Evolutionary conservation across 2,888 invertebrate species (phyloP), one percentile per base, ranked within the genome.

Genomic region (Caenorhabditis sulstoni): DNA sequence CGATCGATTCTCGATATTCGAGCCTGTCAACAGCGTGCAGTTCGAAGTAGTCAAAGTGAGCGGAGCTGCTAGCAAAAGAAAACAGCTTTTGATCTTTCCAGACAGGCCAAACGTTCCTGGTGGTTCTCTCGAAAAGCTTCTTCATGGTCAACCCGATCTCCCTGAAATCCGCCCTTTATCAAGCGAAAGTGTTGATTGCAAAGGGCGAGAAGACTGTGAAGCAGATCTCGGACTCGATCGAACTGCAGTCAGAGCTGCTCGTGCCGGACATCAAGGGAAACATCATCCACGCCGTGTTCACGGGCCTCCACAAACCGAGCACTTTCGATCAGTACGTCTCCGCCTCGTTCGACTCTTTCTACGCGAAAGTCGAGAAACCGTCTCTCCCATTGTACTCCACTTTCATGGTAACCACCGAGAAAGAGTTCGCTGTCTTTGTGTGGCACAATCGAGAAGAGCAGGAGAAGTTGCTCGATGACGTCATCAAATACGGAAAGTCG

Each of bases 251-350:
- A 14, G 83, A 85, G 29, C 70, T 81, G 0, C 65, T 83, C 18
- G 81, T 73, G 39, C 66, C 86, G 18, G 74, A 78, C 55, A 57
- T 78, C 39, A 78, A 78, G 14, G 70, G 77, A 53, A 67, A 79
- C n/a, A 75, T 66, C 12, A 71, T 85, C 37, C 81, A 86, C 52
- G 78, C 85, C 9, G 53, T 82, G 3, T 79, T 82, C 59, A 81
- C 84, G 5, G 85, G 87, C 3, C 53, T 83, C 4, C 78, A 75
- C 49, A 81, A 79, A 47, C 83, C 82, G 44, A 64, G 81, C 1
- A 53, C 82, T 9, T 86, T 87, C 22, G 86, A 87, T 18, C 86
- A 85, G 57, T 86, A 86, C 59, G 73, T 84, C 3, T 67, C 79
- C 9, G 87, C 87, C 0, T 81, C 84, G 0, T 66, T 75, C 39